phyloP scores from a whole-genome alignment of 2,888 invertebrate species.

The Dolichopus griseipennis region DNA sequence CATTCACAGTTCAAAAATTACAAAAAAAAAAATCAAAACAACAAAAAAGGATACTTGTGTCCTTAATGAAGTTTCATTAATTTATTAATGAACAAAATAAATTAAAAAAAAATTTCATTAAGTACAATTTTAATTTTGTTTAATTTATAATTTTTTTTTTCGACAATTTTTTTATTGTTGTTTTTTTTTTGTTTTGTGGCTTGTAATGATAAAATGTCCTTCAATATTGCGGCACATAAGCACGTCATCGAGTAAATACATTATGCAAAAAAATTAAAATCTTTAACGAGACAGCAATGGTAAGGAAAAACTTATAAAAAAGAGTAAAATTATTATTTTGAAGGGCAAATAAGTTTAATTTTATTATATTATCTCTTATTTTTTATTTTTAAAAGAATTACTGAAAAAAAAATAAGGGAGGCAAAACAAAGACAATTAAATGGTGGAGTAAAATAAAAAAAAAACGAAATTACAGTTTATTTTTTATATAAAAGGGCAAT shows the following conservation, averaged over 20 bases:
- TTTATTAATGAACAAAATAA: constrained; percentile 3
- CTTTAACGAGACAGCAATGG: no score
- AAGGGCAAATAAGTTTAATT: background rate
- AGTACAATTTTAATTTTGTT: background rate
- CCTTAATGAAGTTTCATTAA: background rate
- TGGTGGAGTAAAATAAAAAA: no score
- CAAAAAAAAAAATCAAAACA: no score
- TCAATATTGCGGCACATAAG: background rate
- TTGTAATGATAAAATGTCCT: constrained; percentile 1
- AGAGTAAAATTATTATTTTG: background rate
- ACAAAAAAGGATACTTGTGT: background rate
- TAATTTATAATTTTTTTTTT: background rate
- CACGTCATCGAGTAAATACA: background rate
- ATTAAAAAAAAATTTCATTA: constrained; percentile 6
- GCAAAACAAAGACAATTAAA: no score
- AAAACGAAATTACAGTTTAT: no score
- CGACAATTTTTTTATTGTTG: background rate
- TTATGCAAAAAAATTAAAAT: background rate
- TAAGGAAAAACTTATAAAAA: no score
- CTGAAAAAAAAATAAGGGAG: no score
- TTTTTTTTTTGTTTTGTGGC: background rate
- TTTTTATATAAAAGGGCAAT: no score
- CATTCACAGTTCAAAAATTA: no score
- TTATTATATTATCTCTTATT: no score
- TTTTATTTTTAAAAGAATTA: no score